Evolutionary conservation across 2,888 invertebrate genomes (phyloP), one percentile per base, ranked within the genome.

Genomic region (Desoria tigrina): DNA sequence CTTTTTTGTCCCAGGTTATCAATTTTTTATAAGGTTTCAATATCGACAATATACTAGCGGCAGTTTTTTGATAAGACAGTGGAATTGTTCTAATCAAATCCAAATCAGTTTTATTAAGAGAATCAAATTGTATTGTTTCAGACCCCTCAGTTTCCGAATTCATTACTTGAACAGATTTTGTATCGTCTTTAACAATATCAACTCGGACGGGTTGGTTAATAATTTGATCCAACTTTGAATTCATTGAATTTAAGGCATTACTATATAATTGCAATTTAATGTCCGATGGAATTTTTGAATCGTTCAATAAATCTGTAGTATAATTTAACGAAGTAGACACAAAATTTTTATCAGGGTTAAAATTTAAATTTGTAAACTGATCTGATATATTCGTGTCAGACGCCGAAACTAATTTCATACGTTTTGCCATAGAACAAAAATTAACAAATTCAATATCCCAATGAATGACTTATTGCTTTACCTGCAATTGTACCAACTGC

Each of bases 201-300:
- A 32, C 32, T 32, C 11, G 4, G 6, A 32, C 32, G 11, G 32
- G 32, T 32, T 32, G 32, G 32, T 32, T 32, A 32, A 32, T 14
- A 27, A 28, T 6, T 57, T 21, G 18, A 23, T 58, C 37, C 9
- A 64, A 18, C 45, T 68, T 51, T 14, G 21, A 26, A 7, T 50
- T 42, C 23, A 65, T 16, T 2, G 45, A 42, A 49, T 53, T 64
- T 6, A 57, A 42, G 7, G 61, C 28, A 4, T 45, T 37, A 42
- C 63, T 63, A 28, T 66, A 68, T n/a, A 68, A 7, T 18, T 58
- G 53, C 11, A 65, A 14, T 49, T 71, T 71, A 37, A 71, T 64
- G 59, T 71, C 71, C n/a, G 68, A 68, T 2, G 71, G 71, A 14
- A 68, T 50, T 4, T 60, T 42, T 11, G 57, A 27, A 3, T 18